phyloP scores from a whole-genome alignment of 2,113 vertebrate species.

The Scytalopus superciliaris region DNA sequence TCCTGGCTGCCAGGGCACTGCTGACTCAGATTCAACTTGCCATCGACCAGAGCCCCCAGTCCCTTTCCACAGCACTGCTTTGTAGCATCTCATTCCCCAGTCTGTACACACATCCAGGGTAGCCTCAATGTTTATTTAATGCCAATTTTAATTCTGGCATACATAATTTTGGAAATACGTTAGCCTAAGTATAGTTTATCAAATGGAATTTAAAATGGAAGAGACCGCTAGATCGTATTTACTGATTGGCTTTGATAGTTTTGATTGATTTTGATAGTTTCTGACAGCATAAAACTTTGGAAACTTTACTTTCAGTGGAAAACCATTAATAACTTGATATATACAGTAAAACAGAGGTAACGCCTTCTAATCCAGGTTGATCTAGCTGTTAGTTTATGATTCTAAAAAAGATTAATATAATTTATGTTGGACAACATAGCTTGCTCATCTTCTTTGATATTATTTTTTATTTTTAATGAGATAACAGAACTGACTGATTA shows the following conservation, averaged over 20 bases:
- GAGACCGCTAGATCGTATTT: background rate
- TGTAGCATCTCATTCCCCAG: background rate
- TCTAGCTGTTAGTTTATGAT: background rate
- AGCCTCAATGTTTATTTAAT: background rate
- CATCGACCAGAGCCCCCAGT: no score
- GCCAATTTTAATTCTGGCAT: background rate
- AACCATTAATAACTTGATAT: background rate
- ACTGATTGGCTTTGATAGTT: background rate
- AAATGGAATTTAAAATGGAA: background rate
- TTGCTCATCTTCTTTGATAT: background rate
- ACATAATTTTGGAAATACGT: background rate
- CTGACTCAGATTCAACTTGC: background rate
- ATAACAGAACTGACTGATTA: background rate
- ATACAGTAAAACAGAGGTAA: background rate
- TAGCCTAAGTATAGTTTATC: background rate
- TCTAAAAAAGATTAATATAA: background rate
- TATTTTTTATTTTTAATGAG: background rate
- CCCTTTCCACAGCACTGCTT: background rate
- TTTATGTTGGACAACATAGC: background rate
- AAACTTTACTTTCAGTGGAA: background rate
- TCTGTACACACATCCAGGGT: background rate
- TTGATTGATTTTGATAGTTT: background rate
- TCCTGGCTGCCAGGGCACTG: background rate
- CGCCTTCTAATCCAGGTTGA: background rate
- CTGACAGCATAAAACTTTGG: background rate